Evolutionary conservation across 2,113 vertebrate genomes (phyloP), one percentile per base, ranked within the genome.

Genomic region (Rhabdomys dilectus): DNA sequence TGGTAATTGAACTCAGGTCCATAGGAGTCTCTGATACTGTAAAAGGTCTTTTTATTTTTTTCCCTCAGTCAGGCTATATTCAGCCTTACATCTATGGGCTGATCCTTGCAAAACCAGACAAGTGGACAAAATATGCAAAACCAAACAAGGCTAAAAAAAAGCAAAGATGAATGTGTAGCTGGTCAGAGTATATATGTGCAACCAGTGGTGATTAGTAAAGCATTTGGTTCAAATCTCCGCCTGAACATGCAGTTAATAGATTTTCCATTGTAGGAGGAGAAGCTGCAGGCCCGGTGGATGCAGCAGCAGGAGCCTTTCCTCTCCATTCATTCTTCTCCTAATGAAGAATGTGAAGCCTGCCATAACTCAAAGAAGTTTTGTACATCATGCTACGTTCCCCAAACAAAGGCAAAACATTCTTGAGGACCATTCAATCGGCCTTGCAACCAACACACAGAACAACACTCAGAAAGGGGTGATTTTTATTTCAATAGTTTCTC

Each of bases 401-500:
- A 97, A 95, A 97, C 97, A 98, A 97, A 96, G 95, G 48, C 58
- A 70, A 97, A 98, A 97, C 97, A 90, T 98, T 92, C 93, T 26
- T 92, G 90, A 96, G 96, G 92, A 93, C 66, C 96, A 98, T 96
- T 96, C 98, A 97, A 98, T 92, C 98, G 96, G 97, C 97, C 96
- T 98, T 98, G 96, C 98, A 98, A 98, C 96, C 98, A 98, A 98
- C 98, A 97, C 98, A 98, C 97, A 97, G 80, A 92, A 97, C 95
- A 98, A 98, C 98, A 97, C 98, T 98, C 98, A 98, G 97, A 97
- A 98, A 97, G 93, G 91, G 91, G 95, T 98, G 98, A 98, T 98
- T 98, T 98, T 98, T 98, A 98, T 98, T 99, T 98, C 97, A 98
- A 89, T 97, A 96, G 88, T 96, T 99, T 98, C 98, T 99, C 97